Conservation (phyloP, 1,140 invertebrate genomes). For the Rhopalosiphum padi region DNA sequence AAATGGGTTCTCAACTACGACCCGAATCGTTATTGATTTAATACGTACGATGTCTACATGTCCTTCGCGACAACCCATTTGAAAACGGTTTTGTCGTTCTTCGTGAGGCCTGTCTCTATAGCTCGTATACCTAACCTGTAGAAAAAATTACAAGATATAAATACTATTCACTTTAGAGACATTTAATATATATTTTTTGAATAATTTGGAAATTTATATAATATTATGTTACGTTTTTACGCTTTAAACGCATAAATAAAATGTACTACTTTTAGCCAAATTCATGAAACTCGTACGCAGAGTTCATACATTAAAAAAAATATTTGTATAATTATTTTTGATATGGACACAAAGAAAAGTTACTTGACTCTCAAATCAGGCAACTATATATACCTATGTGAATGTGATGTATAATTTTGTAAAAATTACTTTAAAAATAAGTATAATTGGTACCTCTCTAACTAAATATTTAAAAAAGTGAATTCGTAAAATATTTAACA, state of each 20-base stretch:
- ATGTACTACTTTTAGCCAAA: neutral
- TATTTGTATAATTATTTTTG: neutral
- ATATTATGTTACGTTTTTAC: neutral
- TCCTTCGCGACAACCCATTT: slow-evolving; percentile 91
- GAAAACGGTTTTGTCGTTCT: slow-evolving; percentile 90
- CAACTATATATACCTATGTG: neutral
- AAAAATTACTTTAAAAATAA: neutral
- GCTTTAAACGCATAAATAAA: neutral
- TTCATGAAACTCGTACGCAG: neutral
- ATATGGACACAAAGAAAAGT: neutral
- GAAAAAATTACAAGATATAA: slow-evolving; percentile 58
- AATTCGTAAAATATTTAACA: neutral
- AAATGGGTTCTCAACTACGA: neutral
- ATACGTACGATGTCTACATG: slow-evolving; percentile 86
- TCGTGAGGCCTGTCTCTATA: slow-evolving; percentile 90
- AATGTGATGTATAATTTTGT: neutral
- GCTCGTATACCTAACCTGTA: slow-evolving; percentile 90
- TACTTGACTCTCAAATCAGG: neutral
- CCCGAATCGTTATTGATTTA: slow-evolving; percentile 18
- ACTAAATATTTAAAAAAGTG: neutral
- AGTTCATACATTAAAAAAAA: neutral
- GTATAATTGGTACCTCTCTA: neutral
- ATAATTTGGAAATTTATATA: neutral
- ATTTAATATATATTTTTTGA: neutral
- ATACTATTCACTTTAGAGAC: neutral